Evolutionary conservation across 2,888 invertebrate genomes (phyloP).

Genomic region (Dromius quadrimaculatus): DNA sequence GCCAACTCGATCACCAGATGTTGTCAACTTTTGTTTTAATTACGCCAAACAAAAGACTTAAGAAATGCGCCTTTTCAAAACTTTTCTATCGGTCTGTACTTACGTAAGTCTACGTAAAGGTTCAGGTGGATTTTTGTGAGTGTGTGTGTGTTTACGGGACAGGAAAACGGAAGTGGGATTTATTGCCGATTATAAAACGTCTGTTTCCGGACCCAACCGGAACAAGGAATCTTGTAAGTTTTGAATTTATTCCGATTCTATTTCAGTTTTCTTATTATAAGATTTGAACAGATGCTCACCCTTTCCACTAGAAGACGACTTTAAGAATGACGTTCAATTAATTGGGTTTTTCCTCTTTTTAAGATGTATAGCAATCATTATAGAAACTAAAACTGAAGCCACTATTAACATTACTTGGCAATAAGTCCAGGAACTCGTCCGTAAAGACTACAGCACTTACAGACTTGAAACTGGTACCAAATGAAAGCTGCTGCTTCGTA

Average conservation of each 20-base stretch:
- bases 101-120: slow-evolving; percentile 21
- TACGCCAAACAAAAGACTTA: slow-evolving; percentile 64
- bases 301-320: too few relatives aligned
- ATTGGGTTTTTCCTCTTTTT: too few relatives aligned
- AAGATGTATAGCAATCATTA: too few relatives aligned
- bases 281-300: neutral
- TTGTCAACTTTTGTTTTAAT: slow-evolving; percentile 66
- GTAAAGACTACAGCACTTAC: too few relatives aligned
- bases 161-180: slow-evolving; percentile 32
- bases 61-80: slow-evolving; percentile 56
- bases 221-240: slow-evolving; percentile 20
- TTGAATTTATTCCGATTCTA: slow-evolving; percentile 36
- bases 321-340: too few relatives aligned
- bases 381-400: too few relatives aligned
- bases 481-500: too few relatives aligned
- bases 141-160: slow-evolving; percentile 25
- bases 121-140: slow-evolving; percentile 40
- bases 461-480: too few relatives aligned
- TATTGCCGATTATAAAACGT: slow-evolving; percentile 35
- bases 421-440: too few relatives aligned
- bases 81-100: slow-evolving; percentile 36
- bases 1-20: slow-evolving; percentile 60
- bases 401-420: too few relatives aligned
- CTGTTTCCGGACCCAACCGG: neutral
- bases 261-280: slow-evolving; percentile 22